Base-by-base conservation (phyloP, 2,797 vertebrate species). In the Rhadinocentrus ornatus region DNA sequence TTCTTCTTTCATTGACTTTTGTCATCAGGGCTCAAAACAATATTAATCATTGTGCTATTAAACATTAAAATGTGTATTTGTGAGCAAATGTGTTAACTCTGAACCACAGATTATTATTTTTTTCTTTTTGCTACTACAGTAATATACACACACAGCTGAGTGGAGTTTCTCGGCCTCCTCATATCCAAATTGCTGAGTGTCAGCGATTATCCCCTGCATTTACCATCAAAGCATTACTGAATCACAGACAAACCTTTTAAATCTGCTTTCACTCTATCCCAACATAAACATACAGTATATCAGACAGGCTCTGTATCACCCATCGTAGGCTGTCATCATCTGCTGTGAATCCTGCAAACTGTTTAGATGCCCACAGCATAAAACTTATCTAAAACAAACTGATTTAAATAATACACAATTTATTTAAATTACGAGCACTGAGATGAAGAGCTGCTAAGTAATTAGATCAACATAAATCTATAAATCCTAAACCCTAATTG, bases 221-320 rank as follows among this genome's bases (percentile, higher is more conserved):
- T n/a, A 54, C n/a, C 16, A 15, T 32, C 39, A 44, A 62, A 31
- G 41, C 60, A 29, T 48, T 46, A 34, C 48, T 53, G 18, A 54
- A 39, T 39, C 50, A 62, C 60, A 48, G 31, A n/a, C 60, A 65
- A 39, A 54, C 15, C 32, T 41, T n/a, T 27, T 13, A 66, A 66
- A 66, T 55, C 63, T 29, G 52, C 50, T 53, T 37, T 66, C 6
- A 15, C 44, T 34, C 44, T 50, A 44, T 50, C 44, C 50, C 50
- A 15, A 13, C 13, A 13, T 53, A 27, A 53, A 53, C 50, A 53
- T 53, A 27, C 50, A 52, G 48, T 13, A 52, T 10, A 52, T 52
- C 22, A 53, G 50, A 53, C 48, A 52, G 48, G 48, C 48, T 26
- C 22, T 52, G 1, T 52, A 13, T 52, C 48, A 22, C 12, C 50